A percentile compares a stretch with the other conserved stretches of the same genome.
Evolutionary conservation across 1,140 invertebrate genomes (phyloP).

Genomic region (Pogonognathellus flavescens): DNA sequence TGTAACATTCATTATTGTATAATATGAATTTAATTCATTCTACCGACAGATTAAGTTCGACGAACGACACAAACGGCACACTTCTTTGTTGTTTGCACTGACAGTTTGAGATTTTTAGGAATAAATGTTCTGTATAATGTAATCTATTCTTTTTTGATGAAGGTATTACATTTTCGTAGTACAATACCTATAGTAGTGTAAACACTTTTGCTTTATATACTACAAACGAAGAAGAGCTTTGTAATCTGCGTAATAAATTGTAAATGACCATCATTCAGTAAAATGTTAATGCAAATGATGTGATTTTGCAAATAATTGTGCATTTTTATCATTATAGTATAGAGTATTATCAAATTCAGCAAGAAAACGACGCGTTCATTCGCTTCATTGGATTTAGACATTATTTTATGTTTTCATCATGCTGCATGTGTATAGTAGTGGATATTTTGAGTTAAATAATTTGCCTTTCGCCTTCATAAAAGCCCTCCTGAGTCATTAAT

Average conservation of each 20-base stretch:
- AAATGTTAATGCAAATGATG: conserved; percentile 41
- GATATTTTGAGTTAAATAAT: neutral
- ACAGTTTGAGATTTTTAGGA: too few relatives aligned
- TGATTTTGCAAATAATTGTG: conserved; percentile 45
- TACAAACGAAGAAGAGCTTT: too few relatives aligned
- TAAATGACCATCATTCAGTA: conserved; percentile 42
- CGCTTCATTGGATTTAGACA: neutral
- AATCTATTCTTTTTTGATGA: neutral
- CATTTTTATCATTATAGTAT: conserved; percentile 5
- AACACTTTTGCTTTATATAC: too few relatives aligned
- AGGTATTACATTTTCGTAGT: neutral
- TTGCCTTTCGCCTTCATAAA: conserved; percentile 41
- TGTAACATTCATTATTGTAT: neutral
- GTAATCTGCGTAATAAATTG: too few relatives aligned
- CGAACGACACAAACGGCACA: too few relatives aligned
- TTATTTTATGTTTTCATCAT: neutral
- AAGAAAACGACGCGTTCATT: neutral
- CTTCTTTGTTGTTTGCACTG: too few relatives aligned
- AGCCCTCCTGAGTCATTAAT: conserved; percentile 30
- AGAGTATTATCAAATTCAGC: conserved; percentile 1
- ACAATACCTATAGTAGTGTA: neutral
- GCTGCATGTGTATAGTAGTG: neutral
- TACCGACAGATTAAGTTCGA: neutral
- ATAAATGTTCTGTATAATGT: too few relatives aligned
- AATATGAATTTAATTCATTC: conserved; percentile 25